Evolutionary conservation across 2,888 invertebrate species (phyloP).

Genomic region (Pocota personata): DNA sequence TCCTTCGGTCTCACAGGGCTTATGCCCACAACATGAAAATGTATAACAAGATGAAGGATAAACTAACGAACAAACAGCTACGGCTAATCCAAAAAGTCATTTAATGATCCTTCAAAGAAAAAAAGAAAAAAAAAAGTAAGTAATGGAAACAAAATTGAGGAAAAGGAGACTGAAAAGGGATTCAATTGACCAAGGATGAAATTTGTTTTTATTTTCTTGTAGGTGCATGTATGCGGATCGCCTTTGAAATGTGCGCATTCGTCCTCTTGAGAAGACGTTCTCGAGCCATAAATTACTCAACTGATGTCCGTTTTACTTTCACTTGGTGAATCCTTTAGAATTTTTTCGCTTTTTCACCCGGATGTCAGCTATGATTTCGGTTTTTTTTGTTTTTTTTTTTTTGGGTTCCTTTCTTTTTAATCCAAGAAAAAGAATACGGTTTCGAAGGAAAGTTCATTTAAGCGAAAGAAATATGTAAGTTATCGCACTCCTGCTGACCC

Average conservation of each 20-base stretch:
- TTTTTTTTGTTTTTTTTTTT: not conserved
- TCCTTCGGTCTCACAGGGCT: constrained; percentile 9
- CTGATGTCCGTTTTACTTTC: constrained; percentile 55
- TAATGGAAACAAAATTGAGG: constrained; percentile 37
- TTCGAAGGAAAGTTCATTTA: constrained; percentile 39
- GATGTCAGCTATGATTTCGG: constrained; percentile 26
- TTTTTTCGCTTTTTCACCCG: constrained; percentile 24
- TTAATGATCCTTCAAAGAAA: constrained; percentile 59
- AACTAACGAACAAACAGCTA: constrained; percentile 60
- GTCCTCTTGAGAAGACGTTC: constrained; percentile 37
- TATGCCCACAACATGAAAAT: constrained; percentile 34
- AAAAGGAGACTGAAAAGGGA: constrained; percentile 15
- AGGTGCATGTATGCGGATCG: constrained; percentile 32
- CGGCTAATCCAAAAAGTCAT: constrained; percentile 61
- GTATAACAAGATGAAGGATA: constrained; percentile 57
- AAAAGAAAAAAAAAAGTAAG: constrained; percentile 2
- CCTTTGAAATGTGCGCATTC: constrained; percentile 15
- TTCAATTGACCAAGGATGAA: constrained; percentile 64
- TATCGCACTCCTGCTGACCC: constrained; percentile 17
- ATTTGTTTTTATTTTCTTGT: constrained; percentile 49
- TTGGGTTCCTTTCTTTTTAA: constrained; percentile 19
- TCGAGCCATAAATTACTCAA: constrained; percentile 66
- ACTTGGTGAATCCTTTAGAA: constrained; percentile 54
- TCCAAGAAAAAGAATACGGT: constrained; percentile 25
- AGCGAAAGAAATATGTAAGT: constrained; percentile 48